A percentile compares a stretch with the other conserved stretches of the same genome.
Evolutionary conservation across 2,888 invertebrate species (phyloP).

Genomic region (Onchidella celtica): DNA sequence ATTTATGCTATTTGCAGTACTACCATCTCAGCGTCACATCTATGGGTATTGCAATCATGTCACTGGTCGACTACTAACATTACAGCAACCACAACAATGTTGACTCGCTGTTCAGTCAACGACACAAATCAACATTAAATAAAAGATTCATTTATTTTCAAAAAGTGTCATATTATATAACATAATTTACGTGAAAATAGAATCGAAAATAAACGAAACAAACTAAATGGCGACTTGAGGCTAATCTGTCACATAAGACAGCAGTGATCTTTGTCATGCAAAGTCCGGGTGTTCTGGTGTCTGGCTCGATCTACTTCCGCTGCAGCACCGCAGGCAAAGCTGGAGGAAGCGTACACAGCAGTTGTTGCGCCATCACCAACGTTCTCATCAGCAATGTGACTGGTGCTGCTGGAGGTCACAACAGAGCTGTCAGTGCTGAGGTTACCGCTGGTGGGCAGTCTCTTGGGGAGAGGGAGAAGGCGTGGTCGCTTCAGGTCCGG

Average conservation of each 20-base stretch:
- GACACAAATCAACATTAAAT: too few relatives aligned
- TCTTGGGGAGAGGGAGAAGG: not conserved
- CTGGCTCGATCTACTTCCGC: not conserved
- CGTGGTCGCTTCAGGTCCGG: not conserved
- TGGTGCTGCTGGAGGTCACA: not conserved
- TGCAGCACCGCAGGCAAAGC: not conserved
- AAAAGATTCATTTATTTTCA: too few relatives aligned
- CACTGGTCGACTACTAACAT: too few relatives aligned
- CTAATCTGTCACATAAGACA: not conserved
- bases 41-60: too few relatives aligned
- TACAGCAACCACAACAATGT: too few relatives aligned
- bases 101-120: too few relatives aligned
- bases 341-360: not conserved
- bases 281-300: not conserved
- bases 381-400: not conserved
- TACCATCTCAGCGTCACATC: too few relatives aligned
- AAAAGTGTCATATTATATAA: too few relatives aligned
- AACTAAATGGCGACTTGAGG: too few relatives aligned
- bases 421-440: not conserved
- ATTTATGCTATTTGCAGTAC: too few relatives aligned
- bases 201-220: too few relatives aligned
- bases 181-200: too few relatives aligned
- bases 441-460: not conserved
- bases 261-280: conserved; percentile 6
- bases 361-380: not conserved